A percentile compares a stretch with the other conserved stretches of the same genome.
Evolutionary conservation across 2,888 invertebrate genomes (phyloP).

Genomic region (Loripinus fragilis): DNA sequence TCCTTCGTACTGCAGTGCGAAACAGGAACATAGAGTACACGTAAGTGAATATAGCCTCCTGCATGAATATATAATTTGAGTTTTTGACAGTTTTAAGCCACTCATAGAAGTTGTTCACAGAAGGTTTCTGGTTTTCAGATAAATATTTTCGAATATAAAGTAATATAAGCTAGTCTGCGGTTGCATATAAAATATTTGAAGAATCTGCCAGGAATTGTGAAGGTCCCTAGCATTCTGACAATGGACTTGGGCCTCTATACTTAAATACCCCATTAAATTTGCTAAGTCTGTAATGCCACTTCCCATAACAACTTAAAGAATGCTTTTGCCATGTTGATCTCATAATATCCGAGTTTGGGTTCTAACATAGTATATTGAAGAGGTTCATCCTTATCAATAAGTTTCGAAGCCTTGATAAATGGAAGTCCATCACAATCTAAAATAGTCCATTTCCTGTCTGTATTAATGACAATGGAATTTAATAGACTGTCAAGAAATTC

Average conservation of each 20-base stretch:
- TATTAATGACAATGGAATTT: no score
- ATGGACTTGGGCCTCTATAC: neutral
- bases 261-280: conserved; percentile 16
- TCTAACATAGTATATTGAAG: neutral
- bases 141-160: conserved; percentile 11
- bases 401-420: neutral
- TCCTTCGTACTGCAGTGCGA: conserved; percentile 8
- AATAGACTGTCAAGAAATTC: neutral
- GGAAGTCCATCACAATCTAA: conserved; percentile 22
- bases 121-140: neutral
- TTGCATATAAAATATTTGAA: conserved; percentile 14
- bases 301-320: conserved; percentile 25
- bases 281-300: conserved; percentile 9
- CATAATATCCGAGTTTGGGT: conserved; percentile 24
- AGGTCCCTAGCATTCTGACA: conserved; percentile 23
- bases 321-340: conserved; percentile 22
- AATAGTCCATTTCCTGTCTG: conserved; percentile 2
- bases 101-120: neutral
- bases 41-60: conserved; percentile 6
- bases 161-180: neutral
- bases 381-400: neutral
- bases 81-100: conserved; percentile 11
- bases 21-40: conserved; percentile 15
- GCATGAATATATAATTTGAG: conserved; percentile 33
- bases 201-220: conserved; percentile 24